These are phyloP conservation scores for Neodiprion virginianus DNA, from an alignment of 1,140 invertebrate genomes.

Conservation along the genomic window DNA sequence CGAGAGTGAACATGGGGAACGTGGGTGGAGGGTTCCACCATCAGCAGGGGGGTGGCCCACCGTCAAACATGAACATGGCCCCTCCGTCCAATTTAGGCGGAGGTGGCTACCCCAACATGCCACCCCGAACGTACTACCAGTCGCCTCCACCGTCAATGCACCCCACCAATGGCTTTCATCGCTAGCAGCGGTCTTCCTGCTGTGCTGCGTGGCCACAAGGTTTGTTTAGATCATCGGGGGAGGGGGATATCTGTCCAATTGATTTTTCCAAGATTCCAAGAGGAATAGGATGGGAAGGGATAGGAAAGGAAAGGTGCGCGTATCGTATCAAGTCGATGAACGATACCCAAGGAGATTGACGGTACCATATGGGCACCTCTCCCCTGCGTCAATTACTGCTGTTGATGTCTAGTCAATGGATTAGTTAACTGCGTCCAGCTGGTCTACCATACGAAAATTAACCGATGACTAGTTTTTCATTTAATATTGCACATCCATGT, in stretches of 20 bases:
- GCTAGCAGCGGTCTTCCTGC: slow-evolving; percentile 35
- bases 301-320: too few relatives aligned
- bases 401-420: too few relatives aligned
- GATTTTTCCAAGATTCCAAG: too few relatives aligned
- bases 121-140: slow-evolving; percentile 36
- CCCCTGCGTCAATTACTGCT: too few relatives aligned
- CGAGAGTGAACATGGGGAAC: slow-evolving; percentile 26
- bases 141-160: slow-evolving; percentile 36
- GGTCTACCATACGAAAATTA: too few relatives aligned
- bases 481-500: too few relatives aligned
- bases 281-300: too few relatives aligned
- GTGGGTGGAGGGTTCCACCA: slow-evolving; percentile 33
- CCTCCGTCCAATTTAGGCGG: slow-evolving; percentile 31
- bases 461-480: too few relatives aligned
- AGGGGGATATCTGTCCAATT: too few relatives aligned
- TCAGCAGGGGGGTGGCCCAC: slow-evolving; percentile 20
- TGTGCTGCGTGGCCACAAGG: slow-evolving; percentile 35
- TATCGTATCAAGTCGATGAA: slow-evolving; percentile 25
- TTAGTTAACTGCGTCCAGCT: too few relatives aligned
- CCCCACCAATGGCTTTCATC: slow-evolving; percentile 41
- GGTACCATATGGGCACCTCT: too few relatives aligned
- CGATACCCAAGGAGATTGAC: too few relatives aligned
- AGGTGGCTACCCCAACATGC: slow-evolving; percentile 35
- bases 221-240: slow-evolving; percentile 34
- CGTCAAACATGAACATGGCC: slow-evolving; percentile 16